Evolutionary conservation across 2,888 invertebrate genomes (phyloP).

Genomic region (Lasioglossum leucozonium): DNA sequence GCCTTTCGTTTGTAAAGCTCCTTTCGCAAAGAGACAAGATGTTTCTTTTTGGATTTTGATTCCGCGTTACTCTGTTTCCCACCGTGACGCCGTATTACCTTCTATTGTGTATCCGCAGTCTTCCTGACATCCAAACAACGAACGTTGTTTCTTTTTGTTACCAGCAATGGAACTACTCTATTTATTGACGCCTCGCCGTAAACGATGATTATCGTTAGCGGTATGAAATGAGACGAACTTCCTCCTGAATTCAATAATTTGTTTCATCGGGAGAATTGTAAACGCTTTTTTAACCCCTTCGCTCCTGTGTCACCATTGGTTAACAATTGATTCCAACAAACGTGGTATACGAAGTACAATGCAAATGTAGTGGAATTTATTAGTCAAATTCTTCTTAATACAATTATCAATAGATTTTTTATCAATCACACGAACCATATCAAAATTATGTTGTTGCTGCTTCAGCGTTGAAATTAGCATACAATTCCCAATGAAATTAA

Average conservation of each 20-base stretch:
- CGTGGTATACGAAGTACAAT: no score
- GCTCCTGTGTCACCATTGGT: no score
- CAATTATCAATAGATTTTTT: background rate
- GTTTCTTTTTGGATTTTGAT: background rate
- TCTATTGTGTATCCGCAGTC: background rate
- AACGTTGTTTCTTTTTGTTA: background rate
- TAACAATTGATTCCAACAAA: no score
- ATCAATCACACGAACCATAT: background rate
- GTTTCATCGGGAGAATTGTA: no score
- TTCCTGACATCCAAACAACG: no score
- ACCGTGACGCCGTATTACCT: background rate
- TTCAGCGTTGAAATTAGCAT: background rate
- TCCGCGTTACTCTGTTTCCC: background rate
- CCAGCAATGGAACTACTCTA: no score
- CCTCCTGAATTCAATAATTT: no score
- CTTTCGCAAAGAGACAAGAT: background rate
- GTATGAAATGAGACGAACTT: no score
- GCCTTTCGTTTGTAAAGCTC: background rate
- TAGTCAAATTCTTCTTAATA: background rate
- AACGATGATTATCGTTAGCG: no score
- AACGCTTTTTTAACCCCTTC: no score
- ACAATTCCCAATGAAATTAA: background rate
- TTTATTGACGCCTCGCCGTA: no score
- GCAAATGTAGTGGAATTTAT: background rate
- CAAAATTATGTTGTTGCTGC: background rate